A percentile compares a stretch with the other conserved stretches of the same genome.
Conservation (phyloP, 2,797 vertebrate species). For the Odontamblyopus lacepedii region DNA sequence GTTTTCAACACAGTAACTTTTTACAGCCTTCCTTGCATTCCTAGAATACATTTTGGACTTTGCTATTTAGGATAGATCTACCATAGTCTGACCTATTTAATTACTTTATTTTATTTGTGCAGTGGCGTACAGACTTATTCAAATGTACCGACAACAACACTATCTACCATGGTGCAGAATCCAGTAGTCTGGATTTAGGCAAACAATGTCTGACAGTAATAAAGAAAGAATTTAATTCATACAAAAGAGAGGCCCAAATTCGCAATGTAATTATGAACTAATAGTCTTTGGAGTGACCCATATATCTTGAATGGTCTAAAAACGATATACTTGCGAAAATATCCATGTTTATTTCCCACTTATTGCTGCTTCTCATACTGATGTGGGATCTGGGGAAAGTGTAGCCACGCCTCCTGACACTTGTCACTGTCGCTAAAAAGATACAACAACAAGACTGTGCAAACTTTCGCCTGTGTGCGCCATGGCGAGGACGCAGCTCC, state of each 20-base stretch:
- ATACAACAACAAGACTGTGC: background rate
- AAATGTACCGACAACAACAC: too few species aligned
- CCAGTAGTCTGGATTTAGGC: background rate
- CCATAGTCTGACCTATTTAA: background rate
- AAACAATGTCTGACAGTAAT: background rate
- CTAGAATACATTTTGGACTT: background rate
- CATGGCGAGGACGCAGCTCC: constrained; percentile 33
- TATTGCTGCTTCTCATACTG: background rate
- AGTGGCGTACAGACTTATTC: background rate
- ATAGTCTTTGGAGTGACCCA: too few species aligned
- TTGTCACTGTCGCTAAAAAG: constrained; percentile 18
- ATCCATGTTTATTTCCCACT: background rate
- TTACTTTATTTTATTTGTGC: background rate
- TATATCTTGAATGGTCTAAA: too few species aligned
- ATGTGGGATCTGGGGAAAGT: background rate
- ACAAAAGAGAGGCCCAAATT: too few species aligned
- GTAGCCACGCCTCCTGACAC: constrained; percentile 42
- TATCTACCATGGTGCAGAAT: background rate
- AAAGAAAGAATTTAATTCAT: too few species aligned
- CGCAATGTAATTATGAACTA: too few species aligned
- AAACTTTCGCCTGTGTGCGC: constrained; percentile 6
- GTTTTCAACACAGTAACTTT: constrained; percentile 15
- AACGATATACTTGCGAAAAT: background rate
- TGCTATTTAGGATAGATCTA: background rate
- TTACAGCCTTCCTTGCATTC: constrained; percentile 33